A percentile compares a stretch with the other conserved stretches of the same genome.
These are phyloP conservation scores for Cydia strobilella DNA, from an alignment of 1,140 invertebrate species.

Conservation along the genomic window DNA sequence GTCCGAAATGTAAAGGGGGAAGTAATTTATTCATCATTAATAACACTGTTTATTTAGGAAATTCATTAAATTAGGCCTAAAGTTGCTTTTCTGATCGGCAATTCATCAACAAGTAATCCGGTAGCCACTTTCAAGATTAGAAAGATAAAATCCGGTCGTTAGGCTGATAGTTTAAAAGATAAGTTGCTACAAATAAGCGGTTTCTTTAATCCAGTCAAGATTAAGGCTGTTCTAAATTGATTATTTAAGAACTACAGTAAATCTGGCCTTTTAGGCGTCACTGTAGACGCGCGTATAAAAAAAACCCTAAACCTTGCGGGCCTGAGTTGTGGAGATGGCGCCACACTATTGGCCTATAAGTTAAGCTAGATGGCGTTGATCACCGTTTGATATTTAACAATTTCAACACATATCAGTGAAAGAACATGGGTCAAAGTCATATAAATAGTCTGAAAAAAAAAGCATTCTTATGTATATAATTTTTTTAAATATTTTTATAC, in stretches of 20 bases:
- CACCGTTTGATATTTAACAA: too few relatives aligned
- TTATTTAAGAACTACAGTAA: neutral
- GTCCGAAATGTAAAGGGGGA: neutral
- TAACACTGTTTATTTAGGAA: neutral
- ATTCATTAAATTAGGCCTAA: neutral
- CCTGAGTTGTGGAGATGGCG: too few relatives aligned
- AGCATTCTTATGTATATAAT: too few relatives aligned
- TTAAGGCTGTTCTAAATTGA: neutral
- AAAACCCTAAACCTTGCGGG: too few relatives aligned
- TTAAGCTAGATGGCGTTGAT: too few relatives aligned
- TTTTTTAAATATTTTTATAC: too few relatives aligned
- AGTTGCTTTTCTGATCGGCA: neutral
- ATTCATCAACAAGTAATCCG: constrained; percentile 13
- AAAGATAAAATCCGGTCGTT: constrained; percentile 10
- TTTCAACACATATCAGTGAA: too few relatives aligned
- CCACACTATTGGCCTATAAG: too few relatives aligned
- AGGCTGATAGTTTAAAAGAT: constrained; percentile 6
- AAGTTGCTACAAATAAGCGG: neutral
- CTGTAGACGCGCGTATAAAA: too few relatives aligned
- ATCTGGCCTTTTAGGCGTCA: too few relatives aligned
- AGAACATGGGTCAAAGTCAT: too few relatives aligned
- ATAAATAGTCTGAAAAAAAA: too few relatives aligned
- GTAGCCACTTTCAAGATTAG: neutral
- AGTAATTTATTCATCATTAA: neutral
- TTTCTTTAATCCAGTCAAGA: neutral